These are phyloP conservation scores for Zosterops pallidus DNA, from an alignment of 2,113 vertebrate species.

Conservation along the genomic window DNA sequence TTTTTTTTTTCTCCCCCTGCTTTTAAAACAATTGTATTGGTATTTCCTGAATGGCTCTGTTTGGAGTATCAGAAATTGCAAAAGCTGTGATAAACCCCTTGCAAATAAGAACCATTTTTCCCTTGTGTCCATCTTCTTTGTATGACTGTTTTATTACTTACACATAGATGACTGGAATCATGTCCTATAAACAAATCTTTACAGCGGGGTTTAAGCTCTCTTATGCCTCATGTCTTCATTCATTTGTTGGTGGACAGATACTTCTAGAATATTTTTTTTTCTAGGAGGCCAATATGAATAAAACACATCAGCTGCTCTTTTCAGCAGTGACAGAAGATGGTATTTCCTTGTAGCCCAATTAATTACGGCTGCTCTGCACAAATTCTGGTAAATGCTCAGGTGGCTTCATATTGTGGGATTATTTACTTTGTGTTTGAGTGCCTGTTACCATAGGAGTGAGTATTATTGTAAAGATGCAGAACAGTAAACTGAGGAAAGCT, in stretches of 20 bases:
- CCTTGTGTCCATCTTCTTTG: not conserved
- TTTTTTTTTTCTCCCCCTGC: rapidly evolving
- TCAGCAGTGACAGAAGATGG: not conserved
- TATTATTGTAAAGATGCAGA: not conserved
- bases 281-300: not conserved
- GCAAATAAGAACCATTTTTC: not conserved
- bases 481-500: not conserved
- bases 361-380: not conserved
- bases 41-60: not conserved
- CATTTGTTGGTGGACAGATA: not conserved
- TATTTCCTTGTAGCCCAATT: not conserved
- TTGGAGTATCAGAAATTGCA: not conserved
- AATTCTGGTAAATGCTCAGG: not conserved
- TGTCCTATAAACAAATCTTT: not conserved
- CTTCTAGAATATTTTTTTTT: not conserved
- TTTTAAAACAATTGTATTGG: not conserved
- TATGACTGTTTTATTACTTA: not conserved
- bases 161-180: not conserved
- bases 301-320: not conserved
- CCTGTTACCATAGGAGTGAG: not conserved
- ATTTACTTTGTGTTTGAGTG: not conserved
- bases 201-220: rapidly evolving
- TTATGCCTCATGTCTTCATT: not conserved
- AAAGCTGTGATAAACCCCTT: not conserved
- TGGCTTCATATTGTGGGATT: not conserved